Evolutionary conservation across 2,797 vertebrate genomes (phyloP).

Genomic region (Gymnoscopelus microlampas): DNA sequence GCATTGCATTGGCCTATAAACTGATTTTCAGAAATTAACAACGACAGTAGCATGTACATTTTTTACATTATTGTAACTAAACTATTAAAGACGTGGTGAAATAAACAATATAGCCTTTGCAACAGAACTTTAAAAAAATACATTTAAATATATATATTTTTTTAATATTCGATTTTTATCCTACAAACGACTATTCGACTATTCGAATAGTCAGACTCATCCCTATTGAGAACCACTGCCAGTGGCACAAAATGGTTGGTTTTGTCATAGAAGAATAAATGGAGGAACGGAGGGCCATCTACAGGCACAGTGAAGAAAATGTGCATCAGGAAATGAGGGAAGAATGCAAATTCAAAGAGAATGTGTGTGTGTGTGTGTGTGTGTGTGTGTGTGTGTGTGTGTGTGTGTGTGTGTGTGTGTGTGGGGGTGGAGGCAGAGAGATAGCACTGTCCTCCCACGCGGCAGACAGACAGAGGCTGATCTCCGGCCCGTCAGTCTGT

Average conservation of each 20-base stretch:
- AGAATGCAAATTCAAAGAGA: conserved; percentile 37
- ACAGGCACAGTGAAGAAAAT: conserved; percentile 45
- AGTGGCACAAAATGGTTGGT: conserved; percentile 42
- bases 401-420: conserved; percentile 9
- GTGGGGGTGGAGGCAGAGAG: neutral
- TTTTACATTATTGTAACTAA: too few relatives aligned
- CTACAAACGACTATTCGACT: too few relatives aligned
- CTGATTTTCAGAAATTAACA: too few relatives aligned
- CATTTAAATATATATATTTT: too few relatives aligned
- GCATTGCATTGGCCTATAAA: too few relatives aligned
- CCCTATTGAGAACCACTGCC: too few relatives aligned
- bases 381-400: neutral
- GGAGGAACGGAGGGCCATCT: conserved; percentile 51
- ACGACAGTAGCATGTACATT: too few relatives aligned
- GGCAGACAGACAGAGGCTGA: conserved; percentile 20
- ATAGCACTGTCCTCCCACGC: conserved; percentile 39
- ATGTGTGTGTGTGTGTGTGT: conserved; percentile 9
- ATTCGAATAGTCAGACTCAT: too few relatives aligned
- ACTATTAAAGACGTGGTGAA: too few relatives aligned
- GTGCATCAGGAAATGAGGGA: neutral
- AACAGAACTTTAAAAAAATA: too few relatives aligned
- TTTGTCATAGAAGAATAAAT: conserved; percentile 14
- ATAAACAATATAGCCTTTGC: too few relatives aligned
- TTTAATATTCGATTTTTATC: too few relatives aligned
- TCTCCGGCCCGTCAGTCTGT: conserved; percentile 52